Evolutionary conservation across 1,140 invertebrate genomes (phyloP), one percentile per base, ranked within the genome.

Genomic region (Leptestheria dahalacensis): DNA sequence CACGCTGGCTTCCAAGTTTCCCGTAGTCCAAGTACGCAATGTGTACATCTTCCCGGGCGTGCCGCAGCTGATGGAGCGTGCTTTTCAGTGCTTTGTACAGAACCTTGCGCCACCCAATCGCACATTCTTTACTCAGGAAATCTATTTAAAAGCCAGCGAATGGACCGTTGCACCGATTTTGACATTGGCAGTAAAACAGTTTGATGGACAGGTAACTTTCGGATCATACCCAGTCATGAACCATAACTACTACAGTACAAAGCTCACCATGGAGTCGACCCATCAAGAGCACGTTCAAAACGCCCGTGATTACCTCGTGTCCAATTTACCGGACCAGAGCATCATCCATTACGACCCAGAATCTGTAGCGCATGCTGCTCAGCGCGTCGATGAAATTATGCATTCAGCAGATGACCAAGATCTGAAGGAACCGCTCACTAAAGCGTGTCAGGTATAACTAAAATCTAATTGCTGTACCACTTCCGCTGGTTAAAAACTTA

Each of bases 41-140:
- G 84, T 89, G 2, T 83, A 79, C 63, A 77, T 87, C 49, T 85
- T 90, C 66, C 87, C 88, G 33, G 87, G 87, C 10, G 80, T 88
- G 49, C 85, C 86, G 11, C 69, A 75, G 59, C 79, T 83, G 64
- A 70, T 86, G 49, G 71, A 82, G 65, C 71, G 68, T 54, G 72
- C 75, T n/a, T 85, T 87, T 62, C 63, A 64, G 11, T 49, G 62
- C 48, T 68, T 78, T 23, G 59, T 69, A 60, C 61, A 66, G 46
- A 54, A 18, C 3, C 11, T 62, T 24, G 71, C 71, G 48, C 69
- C 69, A 28, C 68, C 70, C 6, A 55, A 67, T 57, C 62, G 62
- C 11, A 62, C 68, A 53, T 73, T 78, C 65, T 67, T 72, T 62
- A 69, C 66, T 12, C 60, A 65, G 23, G 67, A 67, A 49, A 62